A percentile compares a stretch with the other conserved stretches of the same genome.
Conservation (phyloP, 2,797 vertebrate genomes). For the Melanotaenia parkinsoni region DNA sequence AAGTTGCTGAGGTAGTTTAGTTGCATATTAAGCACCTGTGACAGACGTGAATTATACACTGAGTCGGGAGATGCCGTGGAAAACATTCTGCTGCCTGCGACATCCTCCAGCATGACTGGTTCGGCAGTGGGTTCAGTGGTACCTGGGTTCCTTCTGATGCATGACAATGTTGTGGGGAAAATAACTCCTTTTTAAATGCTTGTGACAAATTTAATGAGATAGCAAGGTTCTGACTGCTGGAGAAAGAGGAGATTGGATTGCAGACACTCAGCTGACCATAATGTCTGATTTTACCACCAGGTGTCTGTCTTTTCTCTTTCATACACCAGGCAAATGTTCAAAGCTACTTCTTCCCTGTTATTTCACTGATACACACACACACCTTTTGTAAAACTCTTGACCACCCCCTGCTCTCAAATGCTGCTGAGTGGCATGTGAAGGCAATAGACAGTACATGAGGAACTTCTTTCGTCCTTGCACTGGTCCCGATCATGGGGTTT, state of each 20-base stretch:
- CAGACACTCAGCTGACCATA: not conserved
- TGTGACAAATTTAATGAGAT: not conserved
- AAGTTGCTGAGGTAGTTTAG: too few relatives aligned
- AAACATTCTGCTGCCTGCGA: too few relatives aligned
- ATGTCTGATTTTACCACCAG: slow-evolving; percentile 33
- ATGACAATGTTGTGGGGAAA: too few relatives aligned
- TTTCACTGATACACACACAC: slow-evolving; percentile 20
- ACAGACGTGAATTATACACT: too few relatives aligned
- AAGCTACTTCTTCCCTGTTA: not conserved
- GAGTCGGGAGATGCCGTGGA: too few relatives aligned
- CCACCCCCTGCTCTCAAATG: slow-evolving; percentile 39
- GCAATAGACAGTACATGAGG: slow-evolving; percentile 34
- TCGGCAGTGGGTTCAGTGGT: too few relatives aligned
- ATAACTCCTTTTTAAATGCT: too few relatives aligned
- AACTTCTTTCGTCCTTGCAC: slow-evolving; percentile 28
- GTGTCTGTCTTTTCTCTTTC: slow-evolving; percentile 27
- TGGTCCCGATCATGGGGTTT: slow-evolving; percentile 72
- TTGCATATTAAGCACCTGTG: too few relatives aligned
- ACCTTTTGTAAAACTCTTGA: slow-evolving; percentile 26
- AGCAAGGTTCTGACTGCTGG: not conserved
- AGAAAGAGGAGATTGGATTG: not conserved
- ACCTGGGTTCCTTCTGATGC: too few relatives aligned
- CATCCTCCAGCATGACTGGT: too few relatives aligned
- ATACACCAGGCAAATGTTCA: slow-evolving; percentile 7
- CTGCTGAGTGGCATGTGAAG: slow-evolving; percentile 51